Evolutionary conservation across 2,797 vertebrate species (phyloP).

Genomic region (Acipenser ruthenus): DNA sequence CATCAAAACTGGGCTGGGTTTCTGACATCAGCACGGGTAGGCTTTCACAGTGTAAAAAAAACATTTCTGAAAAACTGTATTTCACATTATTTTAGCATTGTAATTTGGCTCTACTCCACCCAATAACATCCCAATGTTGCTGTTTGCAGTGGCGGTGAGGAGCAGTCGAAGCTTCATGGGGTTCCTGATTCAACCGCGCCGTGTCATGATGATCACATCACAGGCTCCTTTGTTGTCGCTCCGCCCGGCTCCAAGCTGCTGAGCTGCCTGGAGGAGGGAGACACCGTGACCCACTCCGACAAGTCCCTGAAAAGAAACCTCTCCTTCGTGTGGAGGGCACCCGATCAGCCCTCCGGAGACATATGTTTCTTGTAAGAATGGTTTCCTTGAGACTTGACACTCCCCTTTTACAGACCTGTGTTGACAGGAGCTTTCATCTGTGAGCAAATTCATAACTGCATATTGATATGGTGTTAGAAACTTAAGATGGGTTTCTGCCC

Average conservation of each 20-base stretch:
- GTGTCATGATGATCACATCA: slow-evolving; percentile 23
- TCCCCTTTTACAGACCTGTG: neutral
- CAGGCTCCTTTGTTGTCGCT: slow-evolving; percentile 60
- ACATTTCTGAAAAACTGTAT: no score
- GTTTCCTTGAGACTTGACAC: neutral
- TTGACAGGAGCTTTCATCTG: neutral
- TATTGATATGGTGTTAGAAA: no score
- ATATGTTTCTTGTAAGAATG: slow-evolving; percentile 72
- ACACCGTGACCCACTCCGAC: slow-evolving; percentile 79
- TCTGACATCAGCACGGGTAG: no score
- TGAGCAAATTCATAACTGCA: no score
- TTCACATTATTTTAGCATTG: no score
- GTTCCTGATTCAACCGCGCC: slow-evolving; percentile 76
- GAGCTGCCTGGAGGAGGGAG: slow-evolving; percentile 61
- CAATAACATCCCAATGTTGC: no score
- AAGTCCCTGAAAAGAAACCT: slow-evolving; percentile 84
- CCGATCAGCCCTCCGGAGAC: slow-evolving; percentile 62
- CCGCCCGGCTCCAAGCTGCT: slow-evolving; percentile 69
- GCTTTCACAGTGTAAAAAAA: no score
- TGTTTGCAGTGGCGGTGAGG: slow-evolving; percentile 63
- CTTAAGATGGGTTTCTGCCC: no score
- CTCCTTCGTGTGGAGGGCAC: slow-evolving; percentile 77
- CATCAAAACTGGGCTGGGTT: no score
- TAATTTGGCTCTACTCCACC: no score
- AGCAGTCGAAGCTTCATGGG: slow-evolving; percentile 82